phyloP scores from a whole-genome alignment of 2,113 vertebrate genomes.

The Pachyramphus minor region DNA sequence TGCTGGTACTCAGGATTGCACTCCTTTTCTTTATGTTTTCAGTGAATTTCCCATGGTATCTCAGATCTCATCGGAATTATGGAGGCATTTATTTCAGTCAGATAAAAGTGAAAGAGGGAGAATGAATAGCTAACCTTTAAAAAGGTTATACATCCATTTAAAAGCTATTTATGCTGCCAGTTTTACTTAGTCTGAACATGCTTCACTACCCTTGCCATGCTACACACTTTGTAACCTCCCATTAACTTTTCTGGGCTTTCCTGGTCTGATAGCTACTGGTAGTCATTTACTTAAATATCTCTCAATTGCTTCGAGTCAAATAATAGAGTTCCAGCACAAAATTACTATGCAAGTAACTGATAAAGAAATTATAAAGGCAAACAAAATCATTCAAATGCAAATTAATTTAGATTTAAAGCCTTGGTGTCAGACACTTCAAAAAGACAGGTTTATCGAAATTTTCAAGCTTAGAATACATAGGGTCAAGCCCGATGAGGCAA shows the following conservation, averaged over 20 bases:
- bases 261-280: background rate
- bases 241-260: conserved; percentile 2
- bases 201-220: background rate
- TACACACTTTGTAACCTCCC: background rate
- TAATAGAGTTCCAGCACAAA: background rate
- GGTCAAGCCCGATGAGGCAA: background rate
- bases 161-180: conserved; percentile 35
- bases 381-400: background rate
- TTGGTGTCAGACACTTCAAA: background rate
- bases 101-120: conserved; percentile 1
- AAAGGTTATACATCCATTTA: conserved; percentile 60
- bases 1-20: background rate
- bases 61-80: background rate
- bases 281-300: background rate
- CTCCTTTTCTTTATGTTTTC: background rate
- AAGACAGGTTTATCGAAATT: background rate
- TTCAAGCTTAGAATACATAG: background rate
- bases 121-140: conserved; percentile 55
- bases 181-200: conserved; percentile 31
- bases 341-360: background rate
- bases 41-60: background rate
- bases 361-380: background rate
- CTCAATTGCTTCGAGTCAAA: background rate
- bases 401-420: background rate
- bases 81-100: conserved; percentile 35